Conservation (phyloP, 2,113 vertebrate species). For the Conger conger region DNA sequence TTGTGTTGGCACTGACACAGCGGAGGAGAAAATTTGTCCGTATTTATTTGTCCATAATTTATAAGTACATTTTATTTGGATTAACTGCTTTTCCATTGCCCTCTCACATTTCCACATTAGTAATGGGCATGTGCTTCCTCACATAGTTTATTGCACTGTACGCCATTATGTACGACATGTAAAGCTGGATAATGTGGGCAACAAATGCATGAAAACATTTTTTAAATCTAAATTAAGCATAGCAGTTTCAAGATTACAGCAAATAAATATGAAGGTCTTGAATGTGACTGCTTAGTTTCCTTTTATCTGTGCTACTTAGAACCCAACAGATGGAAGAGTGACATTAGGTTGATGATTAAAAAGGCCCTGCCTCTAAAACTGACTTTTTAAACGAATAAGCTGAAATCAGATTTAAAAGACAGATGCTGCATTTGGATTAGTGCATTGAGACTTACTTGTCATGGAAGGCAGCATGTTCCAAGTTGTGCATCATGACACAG, state of each 20-base stretch:
- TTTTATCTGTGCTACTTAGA: background rate
- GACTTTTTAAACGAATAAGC: background rate
- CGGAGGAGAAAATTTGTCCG: background rate
- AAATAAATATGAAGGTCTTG: background rate
- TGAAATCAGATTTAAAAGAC: conserved; percentile 12
- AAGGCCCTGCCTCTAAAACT: background rate
- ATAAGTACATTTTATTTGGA: background rate
- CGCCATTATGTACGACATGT: too few relatives aligned
- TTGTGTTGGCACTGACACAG: conserved; percentile 80
- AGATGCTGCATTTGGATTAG: conserved; percentile 9
- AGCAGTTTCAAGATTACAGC: background rate
- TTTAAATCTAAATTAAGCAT: background rate
- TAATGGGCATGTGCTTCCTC: background rate
- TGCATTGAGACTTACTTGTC: background rate
- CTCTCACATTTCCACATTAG: background rate
- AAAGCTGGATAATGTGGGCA: background rate
- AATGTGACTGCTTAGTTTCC: background rate
- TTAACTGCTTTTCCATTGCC: background rate
- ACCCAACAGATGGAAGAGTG: background rate
- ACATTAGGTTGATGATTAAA: background rate
- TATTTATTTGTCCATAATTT: background rate
- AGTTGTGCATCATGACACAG: background rate
- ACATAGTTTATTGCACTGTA: background rate
- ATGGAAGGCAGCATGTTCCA: background rate
- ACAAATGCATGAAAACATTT: background rate